Percentiles rank a stretch among this genome's conserved stretches.
These are phyloP conservation scores for Napeogenes sylphis DNA, from an alignment of 2,888 invertebrate genomes.

Conservation along the genomic window DNA sequence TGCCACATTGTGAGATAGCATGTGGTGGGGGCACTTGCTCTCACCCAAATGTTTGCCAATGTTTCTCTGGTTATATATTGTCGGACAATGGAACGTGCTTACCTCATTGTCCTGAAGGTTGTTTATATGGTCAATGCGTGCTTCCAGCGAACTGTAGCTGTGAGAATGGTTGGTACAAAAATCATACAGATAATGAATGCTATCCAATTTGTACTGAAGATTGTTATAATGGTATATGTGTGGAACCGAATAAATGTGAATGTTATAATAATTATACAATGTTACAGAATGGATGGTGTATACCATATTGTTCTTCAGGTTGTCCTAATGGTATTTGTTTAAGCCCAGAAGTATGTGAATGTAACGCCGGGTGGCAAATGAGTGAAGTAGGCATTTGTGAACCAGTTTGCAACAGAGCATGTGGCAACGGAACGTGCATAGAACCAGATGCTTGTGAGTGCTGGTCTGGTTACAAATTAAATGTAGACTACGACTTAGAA, in stretches of 20 bases:
- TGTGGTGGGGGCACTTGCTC: constrained; percentile 59
- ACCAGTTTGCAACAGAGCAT: constrained; percentile 37
- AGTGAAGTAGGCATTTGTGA: constrained; percentile 27
- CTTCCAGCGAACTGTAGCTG: constrained; percentile 29
- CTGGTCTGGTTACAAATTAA: constrained; percentile 34
- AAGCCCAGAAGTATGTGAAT: constrained; percentile 35
- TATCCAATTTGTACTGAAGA: constrained; percentile 52
- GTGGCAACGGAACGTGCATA: constrained; percentile 48
- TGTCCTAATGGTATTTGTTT: constrained; percentile 40
- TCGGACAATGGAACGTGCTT: constrained; percentile 22
- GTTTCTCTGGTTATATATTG: constrained; percentile 38
- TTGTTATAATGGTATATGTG: constrained; percentile 70
- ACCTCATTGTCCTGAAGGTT: constrained; percentile 29
- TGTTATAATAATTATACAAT: constrained; percentile 58
- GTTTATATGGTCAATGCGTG: constrained; percentile 30
- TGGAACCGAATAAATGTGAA: constrained; percentile 62
- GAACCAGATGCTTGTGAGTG: constrained; percentile 50
- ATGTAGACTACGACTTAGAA: constrained; percentile 12
- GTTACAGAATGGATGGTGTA: constrained; percentile 35
- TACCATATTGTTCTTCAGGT: constrained; percentile 39
- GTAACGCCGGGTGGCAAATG: constrained; percentile 31
- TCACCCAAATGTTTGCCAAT: constrained; percentile 49
- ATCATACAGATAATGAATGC: constrained; percentile 34
- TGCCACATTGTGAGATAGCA: constrained; percentile 52
- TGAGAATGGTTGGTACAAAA: constrained; percentile 24